phyloP scores from a whole-genome alignment of 2,113 vertebrate species.

The Chaetura pelagica region DNA sequence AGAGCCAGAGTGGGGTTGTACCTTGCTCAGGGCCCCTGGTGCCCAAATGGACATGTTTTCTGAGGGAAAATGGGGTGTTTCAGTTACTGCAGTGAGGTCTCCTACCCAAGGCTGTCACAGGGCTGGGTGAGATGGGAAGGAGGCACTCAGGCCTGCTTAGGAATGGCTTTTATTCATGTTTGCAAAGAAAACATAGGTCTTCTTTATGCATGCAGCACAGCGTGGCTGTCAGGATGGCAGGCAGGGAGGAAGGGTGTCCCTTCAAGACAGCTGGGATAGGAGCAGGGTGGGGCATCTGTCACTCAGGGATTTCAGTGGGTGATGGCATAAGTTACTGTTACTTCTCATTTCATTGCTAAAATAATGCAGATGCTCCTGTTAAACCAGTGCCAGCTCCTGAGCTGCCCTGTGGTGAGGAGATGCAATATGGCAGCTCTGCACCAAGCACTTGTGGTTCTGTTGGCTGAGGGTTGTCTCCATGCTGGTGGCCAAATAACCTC shows the following conservation, averaged over 20 bases:
- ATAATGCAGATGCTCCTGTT: not conserved
- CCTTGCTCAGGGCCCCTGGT: no score
- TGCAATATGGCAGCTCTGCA: not conserved
- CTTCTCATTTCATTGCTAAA: not conserved
- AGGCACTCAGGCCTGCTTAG: not conserved
- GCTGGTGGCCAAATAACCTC: not conserved
- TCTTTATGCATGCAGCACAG: not conserved
- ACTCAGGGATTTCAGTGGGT: not conserved
- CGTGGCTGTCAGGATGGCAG: fast-evolving
- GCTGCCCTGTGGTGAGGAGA: not conserved
- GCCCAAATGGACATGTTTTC: not conserved
- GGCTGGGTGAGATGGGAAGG: not conserved
- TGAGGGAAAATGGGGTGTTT: not conserved
- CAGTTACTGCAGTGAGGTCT: fast-evolving
- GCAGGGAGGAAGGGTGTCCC: not conserved
- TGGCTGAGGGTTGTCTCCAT: not conserved
- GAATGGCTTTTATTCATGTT: constrained; percentile 40
- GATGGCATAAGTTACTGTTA: not conserved
- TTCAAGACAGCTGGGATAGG: not conserved
- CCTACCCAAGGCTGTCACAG: not conserved
- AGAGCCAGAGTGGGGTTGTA: fast-evolving
- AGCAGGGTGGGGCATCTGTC: not conserved
- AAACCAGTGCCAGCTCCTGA: not conserved
- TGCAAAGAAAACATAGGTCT: not conserved
- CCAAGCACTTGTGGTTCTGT: fast-evolving